These are phyloP conservation scores for Tetanocera ferruginea DNA, from an alignment of 2,888 invertebrate genomes.

Conservation along the genomic window DNA sequence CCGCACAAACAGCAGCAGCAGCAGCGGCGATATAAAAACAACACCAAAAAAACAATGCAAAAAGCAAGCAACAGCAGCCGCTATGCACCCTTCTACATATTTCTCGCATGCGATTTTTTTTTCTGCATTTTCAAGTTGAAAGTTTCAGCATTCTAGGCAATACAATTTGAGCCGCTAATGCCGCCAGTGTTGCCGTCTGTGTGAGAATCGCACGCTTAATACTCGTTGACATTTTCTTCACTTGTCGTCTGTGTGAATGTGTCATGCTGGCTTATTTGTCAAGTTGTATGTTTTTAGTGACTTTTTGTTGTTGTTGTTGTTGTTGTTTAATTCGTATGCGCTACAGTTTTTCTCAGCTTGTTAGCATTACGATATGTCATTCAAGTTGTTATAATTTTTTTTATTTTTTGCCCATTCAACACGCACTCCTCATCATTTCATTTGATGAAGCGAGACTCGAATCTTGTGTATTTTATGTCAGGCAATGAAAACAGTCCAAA, in stretches of 20 bases:
- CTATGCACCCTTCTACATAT: background rate
- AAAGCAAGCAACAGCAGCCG: background rate
- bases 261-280: too few species aligned
- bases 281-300: background rate
- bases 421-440: background rate
- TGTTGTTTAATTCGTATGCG: background rate
- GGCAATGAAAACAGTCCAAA: too few species aligned
- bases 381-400: constrained; percentile 45
- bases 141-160: too few species aligned
- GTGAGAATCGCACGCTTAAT: too few species aligned
- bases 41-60: too few species aligned
- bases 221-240: too few species aligned
- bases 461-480: too few species aligned
- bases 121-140: background rate
- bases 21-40: background rate
- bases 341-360: constrained; percentile 48
- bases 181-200: too few species aligned
- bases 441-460: too few species aligned
- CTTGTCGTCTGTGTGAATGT: too few species aligned
- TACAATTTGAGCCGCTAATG: too few species aligned
- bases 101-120: constrained; percentile 13
- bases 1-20: background rate
- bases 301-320: constrained; percentile 10
- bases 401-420: constrained; percentile 8
- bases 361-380: constrained; percentile 49